Evolutionary conservation across 2,888 invertebrate species (phyloP).

Genomic region (Parnassius smintheus): DNA sequence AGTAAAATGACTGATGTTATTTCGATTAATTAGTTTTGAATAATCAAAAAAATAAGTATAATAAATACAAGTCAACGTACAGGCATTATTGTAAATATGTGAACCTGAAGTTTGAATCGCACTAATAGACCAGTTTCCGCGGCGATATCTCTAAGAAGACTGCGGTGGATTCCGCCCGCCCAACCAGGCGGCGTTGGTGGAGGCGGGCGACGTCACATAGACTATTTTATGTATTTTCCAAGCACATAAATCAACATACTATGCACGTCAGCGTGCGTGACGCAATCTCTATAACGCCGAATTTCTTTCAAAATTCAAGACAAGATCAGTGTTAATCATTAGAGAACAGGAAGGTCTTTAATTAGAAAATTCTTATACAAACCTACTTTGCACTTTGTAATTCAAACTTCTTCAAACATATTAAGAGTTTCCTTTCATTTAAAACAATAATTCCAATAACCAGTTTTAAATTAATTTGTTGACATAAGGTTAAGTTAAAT

Average conservation of each 20-base stretch:
- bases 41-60: neutral
- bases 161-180: slow-evolving; percentile 67
- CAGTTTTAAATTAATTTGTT: too few species aligned
- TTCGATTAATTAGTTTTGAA: too few species aligned
- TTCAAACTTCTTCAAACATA: too few species aligned
- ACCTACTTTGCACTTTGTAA: too few species aligned
- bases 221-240: slow-evolving; percentile 36
- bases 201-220: slow-evolving; percentile 44
- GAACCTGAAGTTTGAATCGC: slow-evolving; percentile 43
- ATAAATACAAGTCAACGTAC: slow-evolving; percentile 49
- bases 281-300: slow-evolving; percentile 4
- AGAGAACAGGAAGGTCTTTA: too few species aligned
- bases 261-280: slow-evolving; percentile 22
- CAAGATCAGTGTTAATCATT: too few species aligned
- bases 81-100: slow-evolving; percentile 58
- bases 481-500: too few species aligned
- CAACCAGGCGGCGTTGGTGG: slow-evolving; percentile 48
- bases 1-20: too few species aligned
- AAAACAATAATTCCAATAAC: too few species aligned
- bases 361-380: too few species aligned
- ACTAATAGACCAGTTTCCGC: slow-evolving; percentile 60
- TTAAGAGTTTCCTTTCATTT: too few species aligned
- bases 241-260: slow-evolving; percentile 37
- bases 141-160: slow-evolving; percentile 60
- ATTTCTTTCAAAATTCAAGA: neutral